A percentile compares a stretch with the other conserved stretches of the same genome.
phyloP scores from a whole-genome alignment of 2,888 invertebrate species.

The Tridacna gigas region DNA sequence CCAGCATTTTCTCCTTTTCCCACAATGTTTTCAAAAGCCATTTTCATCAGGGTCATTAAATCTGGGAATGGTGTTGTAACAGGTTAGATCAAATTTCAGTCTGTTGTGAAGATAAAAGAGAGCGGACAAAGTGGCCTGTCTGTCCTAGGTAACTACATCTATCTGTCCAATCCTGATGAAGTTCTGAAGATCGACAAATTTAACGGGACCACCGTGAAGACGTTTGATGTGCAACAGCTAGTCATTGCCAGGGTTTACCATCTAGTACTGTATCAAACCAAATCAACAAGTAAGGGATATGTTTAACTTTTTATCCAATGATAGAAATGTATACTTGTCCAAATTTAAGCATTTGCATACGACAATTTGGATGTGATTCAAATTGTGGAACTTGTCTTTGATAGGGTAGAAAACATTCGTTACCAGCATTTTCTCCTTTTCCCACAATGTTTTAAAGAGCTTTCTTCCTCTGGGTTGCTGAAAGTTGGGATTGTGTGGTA shows the following conservation, averaged over 20 bases:
- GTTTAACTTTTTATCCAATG: background rate
- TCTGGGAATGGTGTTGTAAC: no score
- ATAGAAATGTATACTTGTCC: no score
- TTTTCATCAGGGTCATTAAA: background rate
- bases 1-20: background rate
- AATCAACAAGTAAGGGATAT: conserved; percentile 4
- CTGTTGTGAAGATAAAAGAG: background rate
- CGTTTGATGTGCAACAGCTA: background rate
- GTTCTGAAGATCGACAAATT: conserved; percentile 23
- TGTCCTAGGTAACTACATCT: conserved; percentile 28
- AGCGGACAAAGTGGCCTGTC: background rate
- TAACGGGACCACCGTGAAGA: conserved; percentile 1
- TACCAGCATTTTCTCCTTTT: no score
- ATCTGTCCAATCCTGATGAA: background rate
- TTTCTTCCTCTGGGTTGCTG: no score
- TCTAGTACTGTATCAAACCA: conserved; percentile 10
- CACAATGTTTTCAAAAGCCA: background rate
- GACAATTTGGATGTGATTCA: no score
- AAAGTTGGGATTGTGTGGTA: no score
- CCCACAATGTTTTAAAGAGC: no score
- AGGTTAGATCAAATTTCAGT: conserved; percentile 1
- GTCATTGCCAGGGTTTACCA: conserved; percentile 12
- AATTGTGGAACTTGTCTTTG: no score
- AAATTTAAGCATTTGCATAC: no score
- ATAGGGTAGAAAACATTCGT: no score